A percentile compares a stretch with the other conserved stretches of the same genome.
phyloP scores from a whole-genome alignment of 2,797 vertebrate genomes.

The Gobio occitaniae region DNA sequence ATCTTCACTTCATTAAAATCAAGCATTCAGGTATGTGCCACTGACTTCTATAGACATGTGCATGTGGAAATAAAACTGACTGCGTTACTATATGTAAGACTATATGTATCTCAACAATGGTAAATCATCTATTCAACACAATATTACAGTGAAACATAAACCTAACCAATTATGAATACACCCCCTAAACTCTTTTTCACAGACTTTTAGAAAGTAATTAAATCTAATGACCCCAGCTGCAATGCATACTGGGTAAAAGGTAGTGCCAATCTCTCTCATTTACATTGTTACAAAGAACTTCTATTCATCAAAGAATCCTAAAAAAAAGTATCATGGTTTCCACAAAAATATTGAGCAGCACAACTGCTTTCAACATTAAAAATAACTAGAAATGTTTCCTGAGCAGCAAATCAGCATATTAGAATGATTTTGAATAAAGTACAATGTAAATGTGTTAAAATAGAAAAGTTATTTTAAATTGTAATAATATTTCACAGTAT shows the following conservation, averaged over 20 bases:
- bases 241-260: not conserved
- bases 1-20: conserved; percentile 1
- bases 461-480: not conserved
- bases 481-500: not conserved
- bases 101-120: not conserved
- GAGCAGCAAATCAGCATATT: too few species aligned
- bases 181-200: not conserved
- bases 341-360: not conserved
- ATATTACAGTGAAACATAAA: not conserved
- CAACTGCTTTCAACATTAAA: not conserved
- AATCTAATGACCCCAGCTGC: not conserved
- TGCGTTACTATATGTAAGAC: not conserved
- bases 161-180: not conserved
- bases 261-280: not conserved
- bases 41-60: not conserved
- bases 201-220: not conserved
- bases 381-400: too few species aligned
- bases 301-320: too few species aligned
- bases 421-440: not conserved
- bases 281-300: not conserved
- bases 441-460: not conserved
- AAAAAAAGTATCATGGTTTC: not conserved
- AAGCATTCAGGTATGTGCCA: not conserved
- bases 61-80: not conserved
- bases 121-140: not conserved